These are phyloP conservation scores for Hydraecia micacea DNA, from an alignment of 2,888 invertebrate genomes.

Conservation along the genomic window DNA sequence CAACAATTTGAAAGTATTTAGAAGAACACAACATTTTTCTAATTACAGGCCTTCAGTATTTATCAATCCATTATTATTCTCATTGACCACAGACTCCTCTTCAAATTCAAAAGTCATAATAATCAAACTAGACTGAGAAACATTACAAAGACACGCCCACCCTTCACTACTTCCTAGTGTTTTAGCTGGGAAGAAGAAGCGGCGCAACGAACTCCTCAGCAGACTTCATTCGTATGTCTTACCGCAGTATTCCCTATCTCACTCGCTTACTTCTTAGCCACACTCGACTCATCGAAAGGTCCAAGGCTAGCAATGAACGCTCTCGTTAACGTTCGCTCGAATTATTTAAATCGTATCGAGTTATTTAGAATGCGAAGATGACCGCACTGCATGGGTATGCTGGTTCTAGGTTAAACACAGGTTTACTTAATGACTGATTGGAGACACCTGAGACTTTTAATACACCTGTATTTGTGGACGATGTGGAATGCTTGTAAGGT, in stretches of 20 bases:
- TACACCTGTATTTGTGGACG: constrained; percentile 19
- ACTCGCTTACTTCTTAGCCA: constrained; percentile 29
- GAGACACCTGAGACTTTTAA: constrained; percentile 43
- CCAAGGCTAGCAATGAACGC: constrained; percentile 74
- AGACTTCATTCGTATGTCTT: neutral
- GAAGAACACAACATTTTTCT: neutral
- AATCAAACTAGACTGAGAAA: neutral
- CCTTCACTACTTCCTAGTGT: neutral
- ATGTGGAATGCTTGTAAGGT: neutral
- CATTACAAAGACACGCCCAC: neutral
- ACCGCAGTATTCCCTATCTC: neutral
- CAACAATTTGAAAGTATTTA: neutral
- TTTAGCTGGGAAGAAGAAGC: neutral
- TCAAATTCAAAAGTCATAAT: neutral
- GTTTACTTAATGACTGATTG: constrained; percentile 44
- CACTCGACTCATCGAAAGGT: constrained; percentile 75
- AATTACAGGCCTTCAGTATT: neutral
- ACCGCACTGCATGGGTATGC: constrained; percentile 44
- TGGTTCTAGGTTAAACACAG: constrained; percentile 45
- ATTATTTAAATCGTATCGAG: constrained; percentile 63
- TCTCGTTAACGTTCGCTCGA: constrained; percentile 55
- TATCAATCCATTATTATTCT: no score
- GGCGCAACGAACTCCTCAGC: neutral
- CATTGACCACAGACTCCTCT: neutral
- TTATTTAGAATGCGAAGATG: constrained; percentile 62